These are phyloP conservation scores for Sclerurus mexicanus DNA, from an alignment of 2,113 vertebrate species.

Conservation along the genomic window DNA sequence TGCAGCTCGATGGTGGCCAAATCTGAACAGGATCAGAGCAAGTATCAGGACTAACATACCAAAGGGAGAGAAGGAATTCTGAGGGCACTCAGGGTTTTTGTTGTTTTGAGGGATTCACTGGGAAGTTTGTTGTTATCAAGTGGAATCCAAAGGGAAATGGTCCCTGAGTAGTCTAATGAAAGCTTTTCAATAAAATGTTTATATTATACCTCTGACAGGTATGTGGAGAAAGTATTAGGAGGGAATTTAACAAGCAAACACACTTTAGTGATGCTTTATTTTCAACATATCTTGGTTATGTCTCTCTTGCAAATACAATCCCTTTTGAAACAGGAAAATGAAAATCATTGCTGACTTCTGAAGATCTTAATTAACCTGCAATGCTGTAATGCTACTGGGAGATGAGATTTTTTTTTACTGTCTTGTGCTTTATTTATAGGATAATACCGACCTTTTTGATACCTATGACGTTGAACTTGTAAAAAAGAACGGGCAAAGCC, in stretches of 20 bases:
- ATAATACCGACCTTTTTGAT: slow-evolving; percentile 78
- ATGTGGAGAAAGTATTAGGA: not conserved
- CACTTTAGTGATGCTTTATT: not conserved
- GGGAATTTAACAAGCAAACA: not conserved
- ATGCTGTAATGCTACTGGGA: not conserved
- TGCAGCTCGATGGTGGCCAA: not conserved
- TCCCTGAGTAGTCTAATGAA: not conserved
- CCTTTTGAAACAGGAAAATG: not conserved
- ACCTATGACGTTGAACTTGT: slow-evolving; percentile 85
- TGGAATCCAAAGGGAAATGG: not conserved
- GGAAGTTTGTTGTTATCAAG: not conserved
- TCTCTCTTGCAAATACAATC: not conserved
- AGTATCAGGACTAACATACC: not conserved
- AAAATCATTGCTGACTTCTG: not conserved
- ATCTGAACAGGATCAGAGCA: not conserved
- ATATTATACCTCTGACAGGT: not conserved
- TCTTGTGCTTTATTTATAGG: slow-evolving; percentile 69
- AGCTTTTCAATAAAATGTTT: not conserved
- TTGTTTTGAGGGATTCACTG: not conserved
- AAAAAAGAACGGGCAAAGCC: slow-evolving; percentile 91
- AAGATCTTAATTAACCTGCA: not conserved
- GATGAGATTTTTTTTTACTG: not conserved
- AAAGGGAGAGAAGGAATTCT: not conserved
- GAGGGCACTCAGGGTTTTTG: not conserved
- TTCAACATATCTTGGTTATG: not conserved